Percentiles rank a stretch among this genome's conserved stretches.
Evolutionary conservation across 2,888 invertebrate species (phyloP).

Genomic region (Rugalucina vietnamica): DNA sequence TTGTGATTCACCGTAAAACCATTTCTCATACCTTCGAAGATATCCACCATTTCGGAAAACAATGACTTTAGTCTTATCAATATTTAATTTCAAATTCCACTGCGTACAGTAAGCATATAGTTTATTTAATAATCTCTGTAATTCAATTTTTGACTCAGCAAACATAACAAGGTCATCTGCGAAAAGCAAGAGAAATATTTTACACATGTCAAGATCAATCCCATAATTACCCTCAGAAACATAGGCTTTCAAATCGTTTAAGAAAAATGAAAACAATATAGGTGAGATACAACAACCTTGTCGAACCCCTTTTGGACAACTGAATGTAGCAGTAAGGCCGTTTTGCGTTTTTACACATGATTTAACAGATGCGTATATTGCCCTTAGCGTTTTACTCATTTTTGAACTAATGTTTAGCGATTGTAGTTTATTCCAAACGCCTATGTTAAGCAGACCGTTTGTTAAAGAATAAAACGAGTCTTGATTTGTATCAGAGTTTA

Average conservation of each 20-base stretch:
- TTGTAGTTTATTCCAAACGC: no score
- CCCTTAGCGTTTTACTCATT: no score
- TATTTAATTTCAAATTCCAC: background rate
- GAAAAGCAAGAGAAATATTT: background rate
- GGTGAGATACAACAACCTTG: no score
- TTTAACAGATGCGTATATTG: no score
- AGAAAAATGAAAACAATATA: background rate
- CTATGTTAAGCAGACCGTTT: no score
- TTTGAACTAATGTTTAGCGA: no score
- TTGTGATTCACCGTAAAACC: background rate
- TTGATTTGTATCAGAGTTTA: no score
- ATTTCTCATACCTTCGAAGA: background rate
- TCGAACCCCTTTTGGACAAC: no score
- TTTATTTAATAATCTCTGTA: background rate
- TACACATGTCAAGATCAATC: background rate
- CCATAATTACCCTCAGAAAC: background rate
- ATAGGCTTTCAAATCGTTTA: background rate
- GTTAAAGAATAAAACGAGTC: no score
- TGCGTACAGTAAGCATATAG: background rate
- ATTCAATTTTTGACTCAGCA: background rate
- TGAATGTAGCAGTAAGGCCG: no score
- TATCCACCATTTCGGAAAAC: constrained; percentile 5
- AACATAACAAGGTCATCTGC: background rate
- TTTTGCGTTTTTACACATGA: no score
- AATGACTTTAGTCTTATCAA: background rate